Conservation (phyloP, 2,888 invertebrate genomes). For the Monoplex corrugatus region DNA sequence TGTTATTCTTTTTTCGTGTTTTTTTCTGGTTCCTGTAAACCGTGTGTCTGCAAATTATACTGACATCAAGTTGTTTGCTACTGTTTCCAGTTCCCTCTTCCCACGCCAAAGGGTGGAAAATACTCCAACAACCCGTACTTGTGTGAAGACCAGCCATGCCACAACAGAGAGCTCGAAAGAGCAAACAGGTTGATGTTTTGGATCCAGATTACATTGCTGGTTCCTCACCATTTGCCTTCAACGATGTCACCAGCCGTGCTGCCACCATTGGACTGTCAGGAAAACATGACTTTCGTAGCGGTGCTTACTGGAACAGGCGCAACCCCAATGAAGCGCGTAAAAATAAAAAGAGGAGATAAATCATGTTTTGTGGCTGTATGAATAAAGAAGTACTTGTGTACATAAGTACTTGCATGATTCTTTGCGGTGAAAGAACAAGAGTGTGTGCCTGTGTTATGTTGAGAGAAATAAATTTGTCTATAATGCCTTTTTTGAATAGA, state of each 20-base stretch:
- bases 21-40: neutral
- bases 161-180: constrained; percentile 79
- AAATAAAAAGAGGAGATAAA: too few species aligned
- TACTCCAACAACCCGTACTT: constrained; percentile 95
- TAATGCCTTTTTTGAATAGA: too few species aligned
- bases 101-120: constrained; percentile 94
- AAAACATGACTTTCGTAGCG: constrained; percentile 45
- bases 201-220: constrained; percentile 90
- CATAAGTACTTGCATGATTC: too few species aligned
- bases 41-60: neutral
- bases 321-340: constrained; percentile 76
- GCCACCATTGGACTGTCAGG: constrained; percentile 75
- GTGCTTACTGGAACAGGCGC: constrained; percentile 68
- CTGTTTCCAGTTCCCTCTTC: constrained; percentile 84
- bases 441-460: too few species aligned
- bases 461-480: too few species aligned
- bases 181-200: constrained; percentile 84
- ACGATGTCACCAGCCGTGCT: constrained; percentile 92
- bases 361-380: too few species aligned
- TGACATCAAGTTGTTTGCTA: too few species aligned
- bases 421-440: too few species aligned
- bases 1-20: too few species aligned
- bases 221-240: constrained; percentile 92
- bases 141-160: constrained; percentile 88
- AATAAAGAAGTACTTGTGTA: too few species aligned